These are phyloP conservation scores for Dryococelus australis DNA, from an alignment of 2,888 invertebrate genomes.

Conservation along the genomic window DNA sequence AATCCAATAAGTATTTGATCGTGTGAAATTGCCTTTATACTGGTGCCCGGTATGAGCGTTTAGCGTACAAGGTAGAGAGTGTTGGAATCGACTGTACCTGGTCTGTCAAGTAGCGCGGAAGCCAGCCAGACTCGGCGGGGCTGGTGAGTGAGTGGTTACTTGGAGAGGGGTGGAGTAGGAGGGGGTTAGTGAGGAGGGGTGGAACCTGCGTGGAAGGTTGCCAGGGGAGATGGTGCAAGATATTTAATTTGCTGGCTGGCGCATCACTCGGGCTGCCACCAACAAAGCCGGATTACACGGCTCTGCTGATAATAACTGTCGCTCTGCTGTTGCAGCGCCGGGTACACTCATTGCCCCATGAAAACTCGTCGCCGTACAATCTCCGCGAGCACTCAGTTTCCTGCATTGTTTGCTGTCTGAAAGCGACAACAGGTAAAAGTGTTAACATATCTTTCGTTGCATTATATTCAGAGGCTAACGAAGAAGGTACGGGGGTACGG, in stretches of 20 bases:
- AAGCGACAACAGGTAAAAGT: too few relatives aligned
- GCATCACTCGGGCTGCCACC: conserved; percentile 21
- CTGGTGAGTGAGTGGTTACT: background rate
- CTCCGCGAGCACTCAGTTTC: background rate
- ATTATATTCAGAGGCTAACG: too few relatives aligned
- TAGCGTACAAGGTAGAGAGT: too few relatives aligned
- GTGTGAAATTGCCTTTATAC: too few relatives aligned
- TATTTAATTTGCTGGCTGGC: conserved; percentile 35
- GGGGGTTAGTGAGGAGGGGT: background rate
- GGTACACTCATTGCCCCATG: background rate
- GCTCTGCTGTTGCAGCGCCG: background rate
- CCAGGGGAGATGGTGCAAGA: conserved; percentile 25
- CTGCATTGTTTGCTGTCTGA: too few relatives aligned
- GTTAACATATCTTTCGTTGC: too few relatives aligned
- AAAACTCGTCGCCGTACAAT: background rate
- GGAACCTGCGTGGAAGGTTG: background rate
- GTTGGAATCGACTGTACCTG: background rate
- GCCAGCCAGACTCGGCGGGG: background rate
- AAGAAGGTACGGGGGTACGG: too few relatives aligned
- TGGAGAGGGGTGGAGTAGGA: background rate
- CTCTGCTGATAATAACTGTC: conserved; percentile 6
- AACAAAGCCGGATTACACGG: conserved; percentile 33
- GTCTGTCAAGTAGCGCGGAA: background rate
- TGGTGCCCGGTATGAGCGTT: too few relatives aligned
- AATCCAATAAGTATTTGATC: too few relatives aligned